Evolutionary conservation across 2,888 invertebrate genomes (phyloP), one percentile per base, ranked within the genome.

Genomic region (Chrysolina haemoptera): DNA sequence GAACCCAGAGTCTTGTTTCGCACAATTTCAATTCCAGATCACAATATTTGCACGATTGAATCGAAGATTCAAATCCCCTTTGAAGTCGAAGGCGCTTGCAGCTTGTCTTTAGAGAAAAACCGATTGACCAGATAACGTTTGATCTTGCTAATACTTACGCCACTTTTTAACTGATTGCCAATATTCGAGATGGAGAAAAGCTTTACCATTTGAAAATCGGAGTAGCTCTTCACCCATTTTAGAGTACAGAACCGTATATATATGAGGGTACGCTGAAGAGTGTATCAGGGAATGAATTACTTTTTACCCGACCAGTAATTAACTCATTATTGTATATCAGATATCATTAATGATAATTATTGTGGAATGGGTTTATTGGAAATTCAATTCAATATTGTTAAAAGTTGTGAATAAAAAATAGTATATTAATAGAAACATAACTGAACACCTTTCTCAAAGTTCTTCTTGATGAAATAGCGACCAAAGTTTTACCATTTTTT

Each of bases 141-240:
- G 78, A 78, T 78, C 78, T 78, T 65, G 77, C 78, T 78, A 78
- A 78, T 78, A 77, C 78, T 74, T 62, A 68, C 75, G 76, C 76
- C 77, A 79, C 79, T 79, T 79, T 79, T 79, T 76, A 79, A 78
- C 79, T 76, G 77, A 79, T 79, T 79, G 79, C 76, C 79, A 78
- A 79, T 79, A 78, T 75, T 66, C 72, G 70, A 65, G 70, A 74
- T 71, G 73, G 62, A 62, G 68, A 27, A 67, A 62, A 55, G 35
- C 59, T 62, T 62, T 69, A 65, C 59, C 48, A 69, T 65, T 69
- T 22, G 69, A 55, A 69, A 65, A 65, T 65, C 62, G 65, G 65
- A 69, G 69, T 73, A 69, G 46, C 59, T 59, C n/a, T 35, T 59
- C 59, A 27, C 14, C 27, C 53, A 59, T n/a, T 22, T 27, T 6